phyloP scores from a whole-genome alignment of 2,113 vertebrate genomes.

The Tautogolabrus adspersus region DNA sequence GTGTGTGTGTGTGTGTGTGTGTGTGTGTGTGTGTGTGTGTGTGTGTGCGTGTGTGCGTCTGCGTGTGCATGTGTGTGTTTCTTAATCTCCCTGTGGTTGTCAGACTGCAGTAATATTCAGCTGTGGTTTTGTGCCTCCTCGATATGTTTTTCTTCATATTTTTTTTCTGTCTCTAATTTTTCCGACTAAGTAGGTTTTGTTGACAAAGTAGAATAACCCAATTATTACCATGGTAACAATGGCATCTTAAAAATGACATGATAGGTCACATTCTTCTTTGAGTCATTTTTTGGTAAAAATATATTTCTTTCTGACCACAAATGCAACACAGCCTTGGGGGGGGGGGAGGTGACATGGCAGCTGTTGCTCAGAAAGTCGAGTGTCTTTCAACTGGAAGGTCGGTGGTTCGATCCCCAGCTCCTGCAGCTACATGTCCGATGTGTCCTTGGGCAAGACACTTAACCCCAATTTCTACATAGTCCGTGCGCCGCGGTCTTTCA shows the following conservation, averaged over 20 bases:
- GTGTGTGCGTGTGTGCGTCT: neutral
- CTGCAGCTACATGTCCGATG: too few relatives aligned
- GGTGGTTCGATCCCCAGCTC: too few relatives aligned
- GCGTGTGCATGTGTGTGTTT: neutral
- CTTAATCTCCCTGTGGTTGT: constrained; percentile 42
- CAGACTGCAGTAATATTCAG: constrained; percentile 23
- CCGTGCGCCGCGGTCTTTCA: too few relatives aligned
- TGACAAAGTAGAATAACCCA: neutral
- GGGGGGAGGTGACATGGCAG: too few relatives aligned
- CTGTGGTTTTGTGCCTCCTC: constrained; percentile 25
- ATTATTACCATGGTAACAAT: constrained; percentile 6
- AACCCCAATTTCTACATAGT: too few relatives aligned
- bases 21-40: neutral
- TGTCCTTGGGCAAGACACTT: too few relatives aligned
- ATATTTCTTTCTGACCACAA: too few relatives aligned
- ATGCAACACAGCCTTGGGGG: too few relatives aligned
- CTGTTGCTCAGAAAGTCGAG: too few relatives aligned
- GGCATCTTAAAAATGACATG: constrained; percentile 10
- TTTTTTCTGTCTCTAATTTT: constrained; percentile 5
- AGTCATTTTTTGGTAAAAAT: neutral
- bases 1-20: neutral
- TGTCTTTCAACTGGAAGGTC: too few relatives aligned
- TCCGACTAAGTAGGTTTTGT: neutral
- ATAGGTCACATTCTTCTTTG: constrained; percentile 25
- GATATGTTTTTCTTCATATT: constrained; percentile 4